Base-by-base conservation (phyloP, 1,140 invertebrate genomes). In the Olivierus martensii region DNA sequence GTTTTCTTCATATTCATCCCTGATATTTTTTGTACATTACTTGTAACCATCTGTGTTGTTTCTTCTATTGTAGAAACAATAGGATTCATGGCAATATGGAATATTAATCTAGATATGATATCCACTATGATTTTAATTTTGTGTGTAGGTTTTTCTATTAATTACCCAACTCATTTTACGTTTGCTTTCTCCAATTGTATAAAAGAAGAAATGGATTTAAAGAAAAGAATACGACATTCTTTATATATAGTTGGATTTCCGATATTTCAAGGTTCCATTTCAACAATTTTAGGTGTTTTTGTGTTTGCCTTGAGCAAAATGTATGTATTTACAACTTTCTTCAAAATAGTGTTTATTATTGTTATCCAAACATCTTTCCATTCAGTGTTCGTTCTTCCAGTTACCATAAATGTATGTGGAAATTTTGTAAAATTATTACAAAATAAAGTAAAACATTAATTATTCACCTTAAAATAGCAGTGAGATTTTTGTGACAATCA, bases 41-140 rank as follows among this genome's bases (percentile, higher is more conserved):
- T 90, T 85, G 88, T 97, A 0, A 89, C 89, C 3, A 83, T 94
- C 55, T 90, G 88, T 56, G 93, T 97, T 39, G 78, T 94, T n/a
- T 94, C 89, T 2, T 95, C 97, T 55, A 89, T 95, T 67, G 69
- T 85, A 7, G 92, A 92, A n/a, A 89, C 97, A 0, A 83, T 92
- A 3, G 92, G 92, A 1, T 95, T 94, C 71, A 93, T 98, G 85
- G 81, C 88, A 0, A 71, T 94, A 1, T 96, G 92, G 90, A 79
- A 82, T 58, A 87, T 97, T 1, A 92, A 88, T 64, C 71, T 97
- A 34, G 92, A 95, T 67, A 90, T 90, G 5, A 93, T 97, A 61
- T 95, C 91, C 0, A 97, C 96, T 91, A 95, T 97, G 38, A 95
- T 96, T 63, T 74, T 97, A 2, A 95, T 98, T 44, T 96, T 98